Conservation (phyloP, 2,888 invertebrate genomes). For the Scotopteryx bipunctaria region DNA sequence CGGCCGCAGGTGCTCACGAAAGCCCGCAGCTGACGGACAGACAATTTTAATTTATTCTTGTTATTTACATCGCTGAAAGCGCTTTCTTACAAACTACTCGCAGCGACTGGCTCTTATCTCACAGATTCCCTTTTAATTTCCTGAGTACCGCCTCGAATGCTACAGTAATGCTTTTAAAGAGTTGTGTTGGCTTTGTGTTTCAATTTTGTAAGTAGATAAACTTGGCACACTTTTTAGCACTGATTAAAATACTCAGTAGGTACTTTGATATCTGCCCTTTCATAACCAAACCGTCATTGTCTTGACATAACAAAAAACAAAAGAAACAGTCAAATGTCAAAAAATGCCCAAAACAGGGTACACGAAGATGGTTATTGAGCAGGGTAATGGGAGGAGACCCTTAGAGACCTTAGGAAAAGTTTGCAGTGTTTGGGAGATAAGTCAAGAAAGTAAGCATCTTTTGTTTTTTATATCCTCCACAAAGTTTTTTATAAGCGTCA, state of each 20-base stretch:
- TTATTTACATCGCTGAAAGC: conserved; percentile 16
- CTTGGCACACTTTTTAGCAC: neutral
- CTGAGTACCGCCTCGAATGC: conserved; percentile 2
- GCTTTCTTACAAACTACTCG: conserved; percentile 14
- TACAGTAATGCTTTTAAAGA: conserved; percentile 15
- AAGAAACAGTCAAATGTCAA: too few relatives aligned
- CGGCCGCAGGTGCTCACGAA: neutral
- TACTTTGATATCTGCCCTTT: too few relatives aligned
- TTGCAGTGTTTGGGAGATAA: too few relatives aligned
- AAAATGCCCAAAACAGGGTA: too few relatives aligned
- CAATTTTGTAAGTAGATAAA: conserved; percentile 3
- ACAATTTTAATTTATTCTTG: conserved; percentile 23
- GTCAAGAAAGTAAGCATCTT: neutral
- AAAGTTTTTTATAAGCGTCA: too few relatives aligned
- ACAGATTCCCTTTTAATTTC: conserved; percentile 22
- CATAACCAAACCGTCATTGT: too few relatives aligned
- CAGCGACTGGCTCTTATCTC: conserved; percentile 11
- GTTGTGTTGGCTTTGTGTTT: conserved; percentile 10
- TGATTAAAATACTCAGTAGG: too few relatives aligned
- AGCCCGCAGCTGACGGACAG: conserved; percentile 3
- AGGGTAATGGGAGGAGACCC: too few relatives aligned
- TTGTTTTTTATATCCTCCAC: too few relatives aligned
- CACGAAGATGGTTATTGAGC: too few relatives aligned
- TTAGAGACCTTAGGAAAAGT: too few relatives aligned
- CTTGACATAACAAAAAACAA: too few relatives aligned